These are phyloP conservation scores for Papilio machaon DNA, from an alignment of 1,140 invertebrate genomes.

Conservation along the genomic window DNA sequence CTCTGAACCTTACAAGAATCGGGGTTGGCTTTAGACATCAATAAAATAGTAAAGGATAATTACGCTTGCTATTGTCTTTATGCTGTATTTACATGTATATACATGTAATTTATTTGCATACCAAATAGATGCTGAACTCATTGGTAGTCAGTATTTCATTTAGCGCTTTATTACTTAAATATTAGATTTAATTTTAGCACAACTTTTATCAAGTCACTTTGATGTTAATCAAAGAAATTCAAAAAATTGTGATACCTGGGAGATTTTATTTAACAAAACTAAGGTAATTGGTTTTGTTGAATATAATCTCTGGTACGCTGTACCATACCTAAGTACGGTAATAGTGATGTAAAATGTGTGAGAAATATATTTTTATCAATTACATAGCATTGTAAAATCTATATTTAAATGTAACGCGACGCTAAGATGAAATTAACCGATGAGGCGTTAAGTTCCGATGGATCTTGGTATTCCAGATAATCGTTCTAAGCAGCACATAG, in stretches of 20 bases:
- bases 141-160: too few relatives aligned
- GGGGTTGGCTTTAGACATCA: neutral
- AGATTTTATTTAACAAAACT: too few relatives aligned
- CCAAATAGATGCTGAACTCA: neutral
- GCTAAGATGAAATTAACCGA: neutral
- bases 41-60: neutral
- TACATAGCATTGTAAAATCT: neutral
- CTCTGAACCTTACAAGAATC: neutral
- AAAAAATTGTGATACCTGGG: too few relatives aligned
- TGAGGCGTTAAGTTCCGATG: neutral
- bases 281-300: too few relatives aligned
- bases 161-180: too few relatives aligned
- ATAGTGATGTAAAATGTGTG: neutral
- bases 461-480: neutral
- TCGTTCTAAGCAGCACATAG: neutral
- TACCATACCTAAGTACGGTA: too few relatives aligned
- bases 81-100: too few relatives aligned
- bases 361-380: neutral
- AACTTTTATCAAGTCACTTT: too few relatives aligned
- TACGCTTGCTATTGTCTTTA: neutral
- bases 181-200: too few relatives aligned
- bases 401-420: neutral
- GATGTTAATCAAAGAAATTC: too few relatives aligned
- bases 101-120: neutral
- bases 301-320: too few relatives aligned